These are phyloP conservation scores for Bibio marci DNA, from an alignment of 2,888 invertebrate species.

Conservation along the genomic window DNA sequence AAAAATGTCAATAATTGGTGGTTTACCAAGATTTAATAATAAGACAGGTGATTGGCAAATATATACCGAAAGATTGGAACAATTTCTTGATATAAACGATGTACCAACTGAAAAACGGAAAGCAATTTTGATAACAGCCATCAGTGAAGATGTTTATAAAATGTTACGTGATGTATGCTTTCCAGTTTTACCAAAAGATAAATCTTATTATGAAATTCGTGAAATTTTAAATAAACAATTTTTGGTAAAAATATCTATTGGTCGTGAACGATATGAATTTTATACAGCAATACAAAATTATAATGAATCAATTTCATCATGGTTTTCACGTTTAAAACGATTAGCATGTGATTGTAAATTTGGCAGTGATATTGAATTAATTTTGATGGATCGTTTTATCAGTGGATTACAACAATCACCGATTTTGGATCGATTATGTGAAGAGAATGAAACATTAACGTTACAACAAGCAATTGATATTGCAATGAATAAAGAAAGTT, in stretches of 20 bases:
- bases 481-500: slow-evolving; percentile 5
- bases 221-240: slow-evolving; percentile 9
- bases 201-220: slow-evolving; percentile 10
- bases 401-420: slow-evolving; percentile 3
- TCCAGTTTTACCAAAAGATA: slow-evolving; percentile 12
- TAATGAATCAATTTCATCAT: slow-evolving; percentile 9
- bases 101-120: slow-evolving; percentile 9
- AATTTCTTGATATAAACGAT: slow-evolving; percentile 11
- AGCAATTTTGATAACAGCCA: slow-evolving; percentile 11
- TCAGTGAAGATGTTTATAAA: slow-evolving; percentile 11
- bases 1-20: slow-evolving; percentile 3
- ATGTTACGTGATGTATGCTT: slow-evolving; percentile 12
- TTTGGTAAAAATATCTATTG: slow-evolving; percentile 8
- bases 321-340: slow-evolving; percentile 11
- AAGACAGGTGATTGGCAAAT: slow-evolving; percentile 5
- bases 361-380: slow-evolving; percentile 5
- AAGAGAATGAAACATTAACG: slow-evolving; percentile 6
- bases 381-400: slow-evolving; percentile 6
- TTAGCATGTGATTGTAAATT: slow-evolving; percentile 13
- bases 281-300: slow-evolving; percentile 11
- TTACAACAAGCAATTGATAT: slow-evolving; percentile 6
- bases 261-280: slow-evolving; percentile 11
- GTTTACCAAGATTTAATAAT: slow-evolving; percentile 5
- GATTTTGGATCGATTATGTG: slow-evolving; percentile 6
- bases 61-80: slow-evolving; percentile 10